Conservation (phyloP, 1,140 invertebrate genomes). For the Saccostrea cuccullata region DNA sequence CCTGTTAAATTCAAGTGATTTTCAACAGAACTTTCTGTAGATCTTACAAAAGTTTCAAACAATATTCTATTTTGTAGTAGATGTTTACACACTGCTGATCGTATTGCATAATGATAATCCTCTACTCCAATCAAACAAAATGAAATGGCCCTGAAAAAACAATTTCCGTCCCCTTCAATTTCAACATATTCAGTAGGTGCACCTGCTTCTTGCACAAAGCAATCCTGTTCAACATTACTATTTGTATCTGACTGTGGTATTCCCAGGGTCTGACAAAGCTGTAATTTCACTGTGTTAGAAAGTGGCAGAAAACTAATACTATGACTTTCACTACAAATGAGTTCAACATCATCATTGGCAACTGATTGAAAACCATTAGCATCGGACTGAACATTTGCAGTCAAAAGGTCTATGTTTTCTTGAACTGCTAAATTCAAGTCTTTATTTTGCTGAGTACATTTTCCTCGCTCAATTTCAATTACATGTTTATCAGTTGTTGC, state of each 20-base stretch:
- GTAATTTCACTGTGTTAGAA: neutral
- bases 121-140: neutral
- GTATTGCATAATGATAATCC: neutral
- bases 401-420: neutral
- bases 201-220: neutral
- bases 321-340: neutral
- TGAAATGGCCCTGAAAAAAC: slow-evolving; percentile 23
- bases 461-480: no score
- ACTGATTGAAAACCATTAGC: neutral
- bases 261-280: neutral
- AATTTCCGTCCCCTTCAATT: slow-evolving; percentile 4
- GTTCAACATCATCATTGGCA: neutral
- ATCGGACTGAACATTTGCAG: neutral
- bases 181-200: neutral
- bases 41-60: slow-evolving; percentile 34
- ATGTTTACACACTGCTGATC: slow-evolving; percentile 17
- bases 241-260: no score
- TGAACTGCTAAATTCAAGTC: no score
- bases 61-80: neutral
- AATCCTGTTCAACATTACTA: no score
- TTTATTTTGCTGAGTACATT: no score
- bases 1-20: neutral
- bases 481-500: no score
- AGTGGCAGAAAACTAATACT: neutral
- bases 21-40: neutral